Conservation (phyloP, 2,888 invertebrate genomes). For the Hirudinaria manillensis region DNA sequence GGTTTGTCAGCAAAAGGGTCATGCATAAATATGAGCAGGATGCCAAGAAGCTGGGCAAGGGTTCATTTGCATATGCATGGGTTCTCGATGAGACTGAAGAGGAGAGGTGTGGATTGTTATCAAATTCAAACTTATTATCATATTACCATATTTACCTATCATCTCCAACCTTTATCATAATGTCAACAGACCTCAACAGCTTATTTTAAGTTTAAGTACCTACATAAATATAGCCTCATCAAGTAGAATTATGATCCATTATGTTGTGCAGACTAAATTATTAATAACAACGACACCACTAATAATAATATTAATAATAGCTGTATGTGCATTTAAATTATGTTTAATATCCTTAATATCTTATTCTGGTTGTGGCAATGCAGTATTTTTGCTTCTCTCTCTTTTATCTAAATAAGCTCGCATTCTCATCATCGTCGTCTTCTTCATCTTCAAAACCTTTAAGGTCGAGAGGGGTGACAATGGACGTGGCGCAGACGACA, state of each 20-base stretch:
- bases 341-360: no score
- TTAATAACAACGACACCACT: no score
- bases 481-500: conserved; percentile 89
- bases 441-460: neutral
- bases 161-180: neutral
- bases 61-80: conserved; percentile 97
- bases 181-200: neutral
- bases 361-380: no score
- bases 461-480: conserved; percentile 88
- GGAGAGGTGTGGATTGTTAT: conserved; percentile 62
- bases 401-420: no score
- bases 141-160: neutral
- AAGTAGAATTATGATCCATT: no score
- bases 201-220: neutral
- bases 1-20: conserved; percentile 65
- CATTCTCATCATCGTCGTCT: no score
- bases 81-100: conserved; percentile 97
- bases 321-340: no score
- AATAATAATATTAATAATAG: no score
- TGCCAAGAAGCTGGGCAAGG: conserved; percentile 81
- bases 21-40: conserved; percentile 97
- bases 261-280: no score
- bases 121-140: conserved; percentile 31
- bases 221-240: no score
- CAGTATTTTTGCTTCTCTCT: no score